Evolutionary conservation across 2,888 invertebrate genomes (phyloP).

Genomic region (Poecilobothrus nobilitatus): DNA sequence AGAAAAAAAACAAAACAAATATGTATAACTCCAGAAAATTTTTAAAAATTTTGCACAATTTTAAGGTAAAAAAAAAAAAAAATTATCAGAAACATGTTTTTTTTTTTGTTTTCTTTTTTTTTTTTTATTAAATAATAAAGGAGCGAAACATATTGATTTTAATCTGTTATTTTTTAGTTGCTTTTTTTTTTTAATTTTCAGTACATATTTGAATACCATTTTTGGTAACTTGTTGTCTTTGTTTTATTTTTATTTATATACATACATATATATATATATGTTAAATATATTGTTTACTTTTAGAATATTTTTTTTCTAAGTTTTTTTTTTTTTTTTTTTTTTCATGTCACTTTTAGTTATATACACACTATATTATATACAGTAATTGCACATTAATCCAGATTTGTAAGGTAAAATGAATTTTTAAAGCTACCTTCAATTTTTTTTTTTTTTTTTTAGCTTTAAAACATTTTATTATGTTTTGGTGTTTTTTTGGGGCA

Average conservation of each 20-base stretch:
- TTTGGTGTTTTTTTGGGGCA: too few species aligned
- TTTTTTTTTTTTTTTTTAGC: neutral
- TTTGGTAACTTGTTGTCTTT: slow-evolving; percentile 7
- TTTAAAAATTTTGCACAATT: too few species aligned
- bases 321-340: neutral
- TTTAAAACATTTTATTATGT: neutral
- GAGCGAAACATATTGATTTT: neutral
- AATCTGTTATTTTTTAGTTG: too few species aligned
- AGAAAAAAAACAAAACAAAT: too few species aligned
- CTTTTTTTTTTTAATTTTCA: neutral
- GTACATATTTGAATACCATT: neutral
- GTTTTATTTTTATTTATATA: neutral
- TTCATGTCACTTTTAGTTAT: neutral
- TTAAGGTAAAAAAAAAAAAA: too few species aligned
- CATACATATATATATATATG: neutral
- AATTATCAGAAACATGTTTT: too few species aligned
- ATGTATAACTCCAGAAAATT: too few species aligned
- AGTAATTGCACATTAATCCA: neutral
- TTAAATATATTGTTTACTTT: neutral
- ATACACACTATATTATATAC: neutral
- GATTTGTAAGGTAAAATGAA: neutral
- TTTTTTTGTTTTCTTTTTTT: neutral
- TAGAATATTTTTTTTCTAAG: neutral
- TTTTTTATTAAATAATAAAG: neutral
- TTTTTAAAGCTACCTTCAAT: neutral